Conservation (phyloP, 1,140 invertebrate species). For the Procambarus virginalis region DNA sequence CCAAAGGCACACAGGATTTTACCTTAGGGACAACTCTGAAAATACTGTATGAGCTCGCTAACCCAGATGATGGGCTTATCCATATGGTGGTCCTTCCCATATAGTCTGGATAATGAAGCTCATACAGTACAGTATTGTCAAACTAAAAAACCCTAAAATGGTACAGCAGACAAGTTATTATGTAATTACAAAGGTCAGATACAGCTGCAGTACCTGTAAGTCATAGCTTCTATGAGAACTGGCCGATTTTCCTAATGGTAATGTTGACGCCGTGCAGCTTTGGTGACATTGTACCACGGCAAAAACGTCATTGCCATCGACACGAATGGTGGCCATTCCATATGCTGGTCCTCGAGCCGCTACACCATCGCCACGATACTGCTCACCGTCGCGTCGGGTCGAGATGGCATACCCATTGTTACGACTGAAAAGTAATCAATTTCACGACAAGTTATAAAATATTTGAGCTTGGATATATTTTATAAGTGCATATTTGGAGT, state of each 20-base stretch:
- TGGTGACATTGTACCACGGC: slow-evolving; percentile 95
- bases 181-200: slow-evolving; percentile 8
- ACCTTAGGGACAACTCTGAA: too few relatives aligned
- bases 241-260: slow-evolving; percentile 87
- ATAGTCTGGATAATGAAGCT: too few relatives aligned
- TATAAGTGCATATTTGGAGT: too few relatives aligned
- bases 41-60: too few relatives aligned
- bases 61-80: too few relatives aligned
- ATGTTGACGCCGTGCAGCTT: slow-evolving; percentile 87
- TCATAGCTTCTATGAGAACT: slow-evolving; percentile 97
- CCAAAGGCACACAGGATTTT: too few relatives aligned
- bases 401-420: slow-evolving; percentile 98
- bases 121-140: background rate
- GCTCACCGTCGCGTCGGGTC: slow-evolving; percentile 93
- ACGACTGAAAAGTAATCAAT: slow-evolving; percentile 79
- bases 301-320: slow-evolving; percentile 98
- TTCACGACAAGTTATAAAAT: too few relatives aligned
- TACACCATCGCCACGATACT: slow-evolving; percentile 94
- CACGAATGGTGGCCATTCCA: slow-evolving; percentile 92
- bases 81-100: too few relatives aligned
- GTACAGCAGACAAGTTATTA: background rate
- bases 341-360: slow-evolving; percentile 91
- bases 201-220: slow-evolving; percentile 84
- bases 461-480: too few relatives aligned
- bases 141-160: background rate